Evolutionary conservation across 2,113 vertebrate genomes (phyloP), one percentile per base, ranked within the genome.

Genomic region (Chaetorhynchus papuensis): DNA sequence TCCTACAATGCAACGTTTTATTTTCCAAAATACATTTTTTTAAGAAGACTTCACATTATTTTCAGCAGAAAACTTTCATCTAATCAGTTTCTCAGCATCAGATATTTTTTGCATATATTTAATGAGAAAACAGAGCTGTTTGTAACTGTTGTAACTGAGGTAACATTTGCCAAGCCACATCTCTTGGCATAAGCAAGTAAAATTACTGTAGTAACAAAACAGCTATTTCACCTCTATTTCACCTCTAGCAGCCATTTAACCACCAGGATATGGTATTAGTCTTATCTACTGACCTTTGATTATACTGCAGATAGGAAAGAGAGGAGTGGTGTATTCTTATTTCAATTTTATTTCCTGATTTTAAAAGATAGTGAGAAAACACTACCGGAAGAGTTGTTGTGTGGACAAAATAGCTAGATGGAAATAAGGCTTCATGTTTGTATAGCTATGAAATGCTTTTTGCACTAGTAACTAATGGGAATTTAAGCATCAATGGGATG

Each of bases 301-400:
- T 84, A 79, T 41, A n/a, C 17, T 42, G n/a, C 16, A 82, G 81
- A 76, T 72, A 82, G 0, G 12, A 66, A 87, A 60, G 37, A 44
- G 37, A 89, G 11, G 11, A 60, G 6, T 1, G 4, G 16, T 30
- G 21, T 23, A 54, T 20, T 89, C 84, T 95, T 57, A 76, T 56
- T 83, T 53, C 11, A 31, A 65, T 83, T 83, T 87, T 78, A 63
- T 54, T 75, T 91, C 76, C 24, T 44, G 27, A 86, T 16, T 84
- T 93, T 66, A 64, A 12, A n/a, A 54, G 47, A 35, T 1, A 49
- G 27, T 13, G 65, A 47, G 59, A 65, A 87, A 79, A 13, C 23
- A 39, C 85, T 61, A 35, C 1, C 28, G 69, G 61, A 70, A 33
- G n/a, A 79, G 79, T 35, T 60, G 27, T 39, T 79, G 31, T 3